Evolutionary conservation across 2,113 vertebrate genomes (phyloP).

Genomic region (Sminthopsis crassicaudata): DNA sequence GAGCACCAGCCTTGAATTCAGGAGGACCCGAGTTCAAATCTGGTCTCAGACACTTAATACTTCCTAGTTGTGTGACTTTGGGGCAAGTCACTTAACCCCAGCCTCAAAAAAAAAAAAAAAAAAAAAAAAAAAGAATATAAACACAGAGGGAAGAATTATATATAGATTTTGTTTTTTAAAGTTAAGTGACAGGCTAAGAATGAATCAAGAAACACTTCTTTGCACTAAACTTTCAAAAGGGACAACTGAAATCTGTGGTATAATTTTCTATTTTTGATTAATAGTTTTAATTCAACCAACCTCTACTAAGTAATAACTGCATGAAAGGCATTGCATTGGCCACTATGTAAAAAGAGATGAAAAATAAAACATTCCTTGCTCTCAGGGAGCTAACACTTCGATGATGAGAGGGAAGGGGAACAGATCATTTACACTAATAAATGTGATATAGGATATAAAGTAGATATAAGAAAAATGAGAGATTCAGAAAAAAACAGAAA

Average conservation of each 20-base stretch:
- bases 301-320: not conserved
- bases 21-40: no score
- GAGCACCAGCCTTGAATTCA: no score
- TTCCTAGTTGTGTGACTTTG: no score
- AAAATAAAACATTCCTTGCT: not conserved
- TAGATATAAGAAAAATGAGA: not conserved
- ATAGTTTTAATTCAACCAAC: not conserved
- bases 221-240: conserved; percentile 33
- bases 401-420: not conserved
- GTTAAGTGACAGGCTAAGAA: conserved; percentile 1
- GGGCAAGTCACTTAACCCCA: no score
- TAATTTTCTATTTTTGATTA: not conserved
- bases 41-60: no score
- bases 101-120: no score
- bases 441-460: not conserved
- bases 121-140: conserved; percentile 43
- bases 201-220: conserved; percentile 31
- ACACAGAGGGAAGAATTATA: not conserved
- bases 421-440: not conserved
- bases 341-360: not conserved
- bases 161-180: not conserved
- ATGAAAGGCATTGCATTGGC: not conserved
- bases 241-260: not conserved
- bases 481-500: not conserved
- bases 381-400: not conserved